Base-by-base conservation (phyloP, 1,140 invertebrate genomes). In the Drosophila subpulchrella region DNA sequence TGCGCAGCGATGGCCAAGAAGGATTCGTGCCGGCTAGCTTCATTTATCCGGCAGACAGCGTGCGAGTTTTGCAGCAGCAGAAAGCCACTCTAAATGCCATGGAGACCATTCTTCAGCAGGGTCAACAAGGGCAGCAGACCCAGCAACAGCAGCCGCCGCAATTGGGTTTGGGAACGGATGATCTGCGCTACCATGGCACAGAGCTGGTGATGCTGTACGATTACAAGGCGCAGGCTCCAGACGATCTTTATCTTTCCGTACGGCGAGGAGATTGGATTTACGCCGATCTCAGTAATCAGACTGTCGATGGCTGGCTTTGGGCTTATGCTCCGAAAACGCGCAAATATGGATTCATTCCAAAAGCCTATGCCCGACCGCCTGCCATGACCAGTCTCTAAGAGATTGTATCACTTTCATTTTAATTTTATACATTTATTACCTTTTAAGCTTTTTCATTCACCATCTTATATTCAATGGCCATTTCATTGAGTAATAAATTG, bases 11-110 rank as follows among this genome's bases (percentile, higher is more conserved):
- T 92, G 97, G 97, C 1, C 96, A 98, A 86, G 98, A 99, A 93
- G 98, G 98, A 11, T 99, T 99, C 93, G 97, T 99, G 32, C 98
- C 98, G 7, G 96, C 96, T 32, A 97, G 96, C n/a, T 98, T 98
- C 92, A 96, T 98, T 0, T 98, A 98, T 94, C 97, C 97, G 6
- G 97, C 96, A 44, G 95, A 96, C 78, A 95, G 95, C 93, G 96
- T 97, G 38, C 95, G 96, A 57, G 96, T 97, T 94, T 94, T 84
- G 42, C 91, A 92, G 55, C 91, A 92, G 59, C 86, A 90, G n/a
- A 48, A 67, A 46, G 81, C 83, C 4, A 91, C 76, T 51, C 55
- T 84, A 2, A 91, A 78, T 58, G 75, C 80, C 36, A 59, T 92
- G 67, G 89, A 91, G 34, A 75, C 34, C 11, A 73, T 79, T 3